Conservation (phyloP, 2,113 vertebrate genomes). For the Boleophthalmus pectinirostris region DNA sequence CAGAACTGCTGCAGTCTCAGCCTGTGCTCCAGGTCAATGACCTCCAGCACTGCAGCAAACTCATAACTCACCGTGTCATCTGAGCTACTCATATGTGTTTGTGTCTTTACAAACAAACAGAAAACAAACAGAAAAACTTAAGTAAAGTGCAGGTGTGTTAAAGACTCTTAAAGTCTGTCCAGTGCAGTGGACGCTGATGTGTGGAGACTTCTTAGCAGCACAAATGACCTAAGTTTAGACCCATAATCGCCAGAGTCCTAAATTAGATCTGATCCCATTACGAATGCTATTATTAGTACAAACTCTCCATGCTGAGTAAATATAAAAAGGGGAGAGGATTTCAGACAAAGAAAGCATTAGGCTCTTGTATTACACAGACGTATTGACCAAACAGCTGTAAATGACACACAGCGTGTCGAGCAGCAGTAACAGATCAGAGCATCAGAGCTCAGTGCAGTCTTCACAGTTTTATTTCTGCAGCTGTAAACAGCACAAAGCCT, state of each 20-base stretch:
- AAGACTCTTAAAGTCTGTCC: no score
- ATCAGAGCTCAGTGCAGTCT: conserved; percentile 17
- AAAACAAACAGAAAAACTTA: no score
- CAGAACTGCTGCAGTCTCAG: conserved; percentile 63
- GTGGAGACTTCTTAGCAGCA: neutral
- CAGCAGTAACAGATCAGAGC: neutral
- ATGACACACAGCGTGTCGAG: neutral
- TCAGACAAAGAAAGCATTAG: conserved; percentile 18
- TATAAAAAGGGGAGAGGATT: conserved; percentile 9
- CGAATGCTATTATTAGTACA: conserved; percentile 59
- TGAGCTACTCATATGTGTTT: conserved; percentile 10
- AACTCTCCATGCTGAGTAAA: conserved; percentile 39
- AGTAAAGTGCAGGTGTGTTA: neutral
- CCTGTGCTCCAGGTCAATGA: conserved; percentile 41
- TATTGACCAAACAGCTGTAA: neutral
- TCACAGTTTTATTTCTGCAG: conserved; percentile 1
- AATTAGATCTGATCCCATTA: conserved; percentile 75
- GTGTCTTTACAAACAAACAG: no score
- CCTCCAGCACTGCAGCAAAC: conserved; percentile 60
- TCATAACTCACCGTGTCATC: conserved; percentile 13
- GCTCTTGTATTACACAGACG: neutral
- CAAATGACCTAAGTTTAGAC: neutral
- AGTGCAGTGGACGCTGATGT: neutral
- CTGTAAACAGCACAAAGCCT: conserved; percentile 10
- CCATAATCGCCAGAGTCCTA: conserved; percentile 61